Base-by-base conservation (phyloP, 2,888 invertebrate species). In the Yponomeuta sedellus region DNA sequence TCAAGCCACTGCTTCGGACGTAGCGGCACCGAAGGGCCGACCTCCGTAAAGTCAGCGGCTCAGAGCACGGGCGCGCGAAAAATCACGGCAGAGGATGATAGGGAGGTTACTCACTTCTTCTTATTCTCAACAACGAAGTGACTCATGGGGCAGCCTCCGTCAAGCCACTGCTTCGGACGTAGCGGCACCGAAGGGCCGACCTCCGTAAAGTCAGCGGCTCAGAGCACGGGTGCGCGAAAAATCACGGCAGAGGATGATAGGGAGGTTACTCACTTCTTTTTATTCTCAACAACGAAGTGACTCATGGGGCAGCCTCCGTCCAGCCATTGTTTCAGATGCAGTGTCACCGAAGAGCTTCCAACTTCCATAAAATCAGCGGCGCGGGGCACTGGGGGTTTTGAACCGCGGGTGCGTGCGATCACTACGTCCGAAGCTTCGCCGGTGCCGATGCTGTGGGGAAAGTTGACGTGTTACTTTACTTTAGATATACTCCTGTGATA, bases 231-330 rank as follows among this genome's bases (percentile, higher is more conserved):
- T 25, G 25, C 25, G 25, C 25, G 25, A 25, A 25, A 25, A 25
- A 25, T 25, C 5, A 25, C 2, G 97, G 96, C 2, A 98, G 96
- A 0, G 98, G 98, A 73, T 96, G 94, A 0, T 52, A 52, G 16
- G 16, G 28, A 11, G 28, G 20, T 58, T 64, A 78, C 86, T 88
- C 91, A 97, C 97, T 96, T 97, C 85, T 96, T 96, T 88, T 97
- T 97, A 81, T 98, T 97, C 87, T 98, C 97, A 64, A 98, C 97
- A 70, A 98, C 97, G 83, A 98, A 98, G 82, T 97, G 97, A 70
- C 96, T 93, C 96, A 99, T 98, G 20, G 97, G 97, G 81, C 98
- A 99, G 68, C 98, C 98, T 66, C 98, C 97, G 82, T 97, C 97
- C 68, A 96, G 95, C 98, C 98, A 99, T 70, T 98, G 96, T 77